Conservation (phyloP, 2,888 invertebrate species). For the Drosophila neonasuta region DNA sequence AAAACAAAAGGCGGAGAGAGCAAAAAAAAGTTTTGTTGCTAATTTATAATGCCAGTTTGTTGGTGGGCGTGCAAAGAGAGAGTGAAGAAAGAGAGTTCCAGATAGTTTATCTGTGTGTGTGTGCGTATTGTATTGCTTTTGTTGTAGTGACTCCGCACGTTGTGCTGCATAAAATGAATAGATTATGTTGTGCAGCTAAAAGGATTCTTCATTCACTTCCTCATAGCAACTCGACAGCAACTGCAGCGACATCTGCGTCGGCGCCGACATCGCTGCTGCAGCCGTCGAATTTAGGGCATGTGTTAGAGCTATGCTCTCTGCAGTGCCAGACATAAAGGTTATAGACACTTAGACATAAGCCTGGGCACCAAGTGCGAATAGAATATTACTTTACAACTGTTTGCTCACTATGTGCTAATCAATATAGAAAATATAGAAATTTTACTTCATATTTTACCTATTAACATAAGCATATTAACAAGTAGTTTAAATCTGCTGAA, state of each 20-base stretch:
- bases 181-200: conserved; percentile 75
- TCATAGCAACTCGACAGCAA: conserved; percentile 53
- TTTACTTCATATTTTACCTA: not conserved
- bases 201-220: conserved; percentile 68
- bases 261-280: conserved; percentile 46
- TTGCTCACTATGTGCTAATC: not conserved
- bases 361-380: not conserved
- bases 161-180: conserved; percentile 69
- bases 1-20: conserved; percentile 58
- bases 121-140: conserved; percentile 24
- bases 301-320: conserved; percentile 23
- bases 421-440: not conserved
- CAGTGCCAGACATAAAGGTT: not conserved
- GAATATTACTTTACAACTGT: not conserved
- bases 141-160: conserved; percentile 49
- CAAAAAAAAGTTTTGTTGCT: conserved; percentile 56
- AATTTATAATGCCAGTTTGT: conserved; percentile 62
- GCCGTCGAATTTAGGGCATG: conserved; percentile 59
- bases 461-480: not conserved
- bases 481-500: not conserved
- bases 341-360: not conserved
- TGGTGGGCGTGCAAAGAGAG: conserved; percentile 33
- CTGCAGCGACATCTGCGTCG: conserved; percentile 58
- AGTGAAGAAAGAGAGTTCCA: not conserved
- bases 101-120: conserved; percentile 10